These are phyloP conservation scores for Drosophila atripex DNA, from an alignment of 2,888 invertebrate species.

Conservation along the genomic window DNA sequence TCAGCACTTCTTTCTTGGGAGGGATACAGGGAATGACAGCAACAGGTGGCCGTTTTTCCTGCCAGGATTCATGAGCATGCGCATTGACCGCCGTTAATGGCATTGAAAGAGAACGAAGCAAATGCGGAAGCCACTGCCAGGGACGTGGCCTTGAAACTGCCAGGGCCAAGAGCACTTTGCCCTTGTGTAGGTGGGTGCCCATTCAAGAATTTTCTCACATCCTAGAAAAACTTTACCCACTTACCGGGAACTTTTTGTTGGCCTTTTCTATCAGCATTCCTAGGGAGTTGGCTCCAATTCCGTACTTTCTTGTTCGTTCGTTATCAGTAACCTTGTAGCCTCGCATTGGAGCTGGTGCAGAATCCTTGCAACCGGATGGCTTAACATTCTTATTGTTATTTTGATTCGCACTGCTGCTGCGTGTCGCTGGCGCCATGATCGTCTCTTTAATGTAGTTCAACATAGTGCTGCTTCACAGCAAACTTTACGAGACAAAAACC, in stretches of 20 bases:
- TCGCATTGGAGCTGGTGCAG: conserved; percentile 62
- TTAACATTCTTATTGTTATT: conserved; percentile 23
- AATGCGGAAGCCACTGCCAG: conserved; percentile 59
- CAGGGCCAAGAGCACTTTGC: conserved; percentile 49
- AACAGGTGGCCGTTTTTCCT: conserved; percentile 59
- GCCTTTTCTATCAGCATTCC: conserved; percentile 81
- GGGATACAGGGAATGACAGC: conserved; percentile 41
- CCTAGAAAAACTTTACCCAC: conserved; percentile 39
- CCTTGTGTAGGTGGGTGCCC: conserved; percentile 13
- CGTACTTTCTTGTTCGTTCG: conserved; percentile 81
- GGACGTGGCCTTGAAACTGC: conserved; percentile 71
- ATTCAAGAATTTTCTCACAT: conserved; percentile 21
- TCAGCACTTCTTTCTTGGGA: conserved; percentile 25
- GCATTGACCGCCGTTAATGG: conserved; percentile 50
- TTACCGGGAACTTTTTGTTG: conserved; percentile 82
- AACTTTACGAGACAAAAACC: conserved; percentile 41
- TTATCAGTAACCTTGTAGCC: conserved; percentile 84
- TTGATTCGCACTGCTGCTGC: conserved; percentile 42
- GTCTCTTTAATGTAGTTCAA: conserved; percentile 69
- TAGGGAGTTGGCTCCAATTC: conserved; percentile 83
- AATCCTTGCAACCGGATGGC: conserved; percentile 27
- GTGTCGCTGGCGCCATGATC: conserved; percentile 68
- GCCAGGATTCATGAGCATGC: conserved; percentile 50
- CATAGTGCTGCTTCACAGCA: conserved; percentile 42
- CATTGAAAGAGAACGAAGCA: conserved; percentile 73